Percentiles rank a stretch among this genome's conserved stretches.
Evolutionary conservation across 2,797 vertebrate genomes (phyloP).

Genomic region (Dermochelys coriacea): DNA sequence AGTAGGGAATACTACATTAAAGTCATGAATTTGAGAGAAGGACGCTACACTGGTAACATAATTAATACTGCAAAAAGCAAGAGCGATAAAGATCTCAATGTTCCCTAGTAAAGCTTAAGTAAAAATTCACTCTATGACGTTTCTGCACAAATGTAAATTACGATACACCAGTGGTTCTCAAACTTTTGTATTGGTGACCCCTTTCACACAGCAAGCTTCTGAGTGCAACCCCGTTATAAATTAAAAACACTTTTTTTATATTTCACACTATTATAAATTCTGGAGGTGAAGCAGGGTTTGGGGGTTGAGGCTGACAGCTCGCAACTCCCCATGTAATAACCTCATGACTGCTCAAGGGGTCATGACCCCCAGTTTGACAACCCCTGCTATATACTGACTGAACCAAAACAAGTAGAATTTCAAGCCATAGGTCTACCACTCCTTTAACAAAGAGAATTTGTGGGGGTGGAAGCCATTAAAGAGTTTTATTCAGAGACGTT

Average conservation of each 20-base stretch:
- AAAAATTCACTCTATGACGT: neutral
- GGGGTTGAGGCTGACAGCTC: too few relatives aligned
- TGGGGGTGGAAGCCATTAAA: neutral
- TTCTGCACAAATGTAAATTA: neutral
- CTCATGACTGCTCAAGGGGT: too few relatives aligned
- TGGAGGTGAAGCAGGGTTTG: too few relatives aligned
- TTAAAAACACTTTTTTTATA: too few relatives aligned
- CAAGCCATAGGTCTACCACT: neutral
- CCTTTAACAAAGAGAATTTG: conserved; percentile 8
- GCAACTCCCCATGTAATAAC: too few relatives aligned
- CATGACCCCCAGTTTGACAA: too few relatives aligned
- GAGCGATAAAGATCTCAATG: neutral
- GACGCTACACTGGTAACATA: neutral
- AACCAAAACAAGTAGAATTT: neutral
- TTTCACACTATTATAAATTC: too few relatives aligned
- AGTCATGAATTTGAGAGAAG: neutral
- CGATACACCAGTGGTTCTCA: too few relatives aligned
- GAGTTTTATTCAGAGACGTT: neutral
- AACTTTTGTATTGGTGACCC: too few relatives aligned
- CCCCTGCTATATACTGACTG: fast-evolving
- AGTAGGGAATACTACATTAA: neutral
- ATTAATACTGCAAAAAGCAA: neutral
- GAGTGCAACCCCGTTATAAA: too few relatives aligned
- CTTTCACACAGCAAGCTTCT: too few relatives aligned
- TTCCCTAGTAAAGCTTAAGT: neutral